These are phyloP conservation scores for Hyles euphorbiae DNA, from an alignment of 1,140 invertebrate species.

Conservation along the genomic window DNA sequence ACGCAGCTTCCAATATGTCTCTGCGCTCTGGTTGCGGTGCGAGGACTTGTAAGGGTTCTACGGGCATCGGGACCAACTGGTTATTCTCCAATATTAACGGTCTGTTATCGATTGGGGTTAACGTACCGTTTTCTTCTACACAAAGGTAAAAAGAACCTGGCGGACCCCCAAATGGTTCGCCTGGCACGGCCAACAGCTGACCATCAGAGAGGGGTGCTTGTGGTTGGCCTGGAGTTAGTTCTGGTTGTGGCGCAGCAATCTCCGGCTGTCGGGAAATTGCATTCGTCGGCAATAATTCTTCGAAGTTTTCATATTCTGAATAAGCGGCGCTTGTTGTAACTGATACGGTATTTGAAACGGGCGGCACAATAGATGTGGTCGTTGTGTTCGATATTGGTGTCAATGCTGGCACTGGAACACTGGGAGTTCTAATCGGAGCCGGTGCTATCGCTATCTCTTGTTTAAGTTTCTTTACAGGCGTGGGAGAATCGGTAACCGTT, in stretches of 20 bases:
- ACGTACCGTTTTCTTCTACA: slow-evolving; percentile 81
- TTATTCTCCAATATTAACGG: slow-evolving; percentile 77
- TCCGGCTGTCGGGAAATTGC: slow-evolving; percentile 48
- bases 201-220: slow-evolving; percentile 68
- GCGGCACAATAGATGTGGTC: slow-evolving; percentile 23
- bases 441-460: slow-evolving; percentile 49
- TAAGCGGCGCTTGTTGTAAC: slow-evolving; percentile 29
- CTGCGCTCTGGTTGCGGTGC: slow-evolving; percentile 66
- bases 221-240: slow-evolving; percentile 38
- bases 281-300: slow-evolving; percentile 63
- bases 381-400: slow-evolving; percentile 34
- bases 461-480: slow-evolving; percentile 52
- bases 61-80: slow-evolving; percentile 74
- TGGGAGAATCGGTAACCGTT: slow-evolving; percentile 31
- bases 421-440: slow-evolving; percentile 26
- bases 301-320: slow-evolving; percentile 61
- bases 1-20: slow-evolving; percentile 85
- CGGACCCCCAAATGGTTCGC: slow-evolving; percentile 80
- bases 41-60: slow-evolving; percentile 39
- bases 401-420: slow-evolving; percentile 18
- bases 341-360: slow-evolving; percentile 30
- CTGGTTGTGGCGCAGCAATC: slow-evolving; percentile 16
- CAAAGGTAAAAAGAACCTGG: slow-evolving; percentile 78
- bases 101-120: slow-evolving; percentile 83
- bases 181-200: slow-evolving; percentile 81